These are phyloP conservation scores for Sylvicola cinctus DNA, from an alignment of 2,888 invertebrate species.

Conservation along the genomic window DNA sequence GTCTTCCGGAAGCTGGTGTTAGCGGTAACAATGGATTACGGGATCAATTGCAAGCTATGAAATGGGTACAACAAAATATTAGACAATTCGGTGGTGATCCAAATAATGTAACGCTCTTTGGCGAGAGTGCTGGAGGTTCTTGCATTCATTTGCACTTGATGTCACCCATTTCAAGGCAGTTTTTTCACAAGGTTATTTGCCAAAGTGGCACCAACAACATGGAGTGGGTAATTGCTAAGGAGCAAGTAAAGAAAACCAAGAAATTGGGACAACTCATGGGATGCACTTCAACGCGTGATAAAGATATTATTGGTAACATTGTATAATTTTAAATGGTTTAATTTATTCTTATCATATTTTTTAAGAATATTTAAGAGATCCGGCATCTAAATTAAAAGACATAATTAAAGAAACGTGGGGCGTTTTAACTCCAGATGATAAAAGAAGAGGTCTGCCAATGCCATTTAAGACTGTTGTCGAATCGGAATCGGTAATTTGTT, in stretches of 20 bases:
- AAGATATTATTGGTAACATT: constrained; percentile 6
- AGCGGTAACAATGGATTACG: constrained; percentile 21
- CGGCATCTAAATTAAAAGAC: too few relatives aligned
- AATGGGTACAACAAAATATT: constrained; percentile 26
- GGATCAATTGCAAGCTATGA: constrained; percentile 27
- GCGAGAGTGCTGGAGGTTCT: constrained; percentile 22
- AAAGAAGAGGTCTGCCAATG: constrained; percentile 15
- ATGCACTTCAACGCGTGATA: constrained; percentile 8
- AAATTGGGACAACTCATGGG: constrained; percentile 15
- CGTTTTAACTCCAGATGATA: constrained; percentile 16
- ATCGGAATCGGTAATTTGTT: constrained; percentile 9
- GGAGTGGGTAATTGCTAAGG: constrained; percentile 18
- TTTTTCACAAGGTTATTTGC: constrained; percentile 21
- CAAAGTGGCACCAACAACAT: constrained; percentile 20
- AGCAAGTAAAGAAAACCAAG: constrained; percentile 12
- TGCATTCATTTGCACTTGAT: constrained; percentile 16
- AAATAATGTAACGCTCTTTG: constrained; percentile 19
- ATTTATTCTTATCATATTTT: too few relatives aligned
- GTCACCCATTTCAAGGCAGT: constrained; percentile 6
- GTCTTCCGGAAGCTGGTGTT: constrained; percentile 18
- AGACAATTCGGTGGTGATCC: constrained; percentile 26
- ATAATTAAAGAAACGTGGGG: not conserved
- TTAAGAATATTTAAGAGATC: too few relatives aligned
- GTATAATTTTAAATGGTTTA: too few relatives aligned
- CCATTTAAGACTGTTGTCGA: constrained; percentile 19